Evolutionary conservation across 2,113 vertebrate genomes (phyloP), one percentile per base, ranked within the genome.

Genomic region (Nannospalax galili): DNA sequence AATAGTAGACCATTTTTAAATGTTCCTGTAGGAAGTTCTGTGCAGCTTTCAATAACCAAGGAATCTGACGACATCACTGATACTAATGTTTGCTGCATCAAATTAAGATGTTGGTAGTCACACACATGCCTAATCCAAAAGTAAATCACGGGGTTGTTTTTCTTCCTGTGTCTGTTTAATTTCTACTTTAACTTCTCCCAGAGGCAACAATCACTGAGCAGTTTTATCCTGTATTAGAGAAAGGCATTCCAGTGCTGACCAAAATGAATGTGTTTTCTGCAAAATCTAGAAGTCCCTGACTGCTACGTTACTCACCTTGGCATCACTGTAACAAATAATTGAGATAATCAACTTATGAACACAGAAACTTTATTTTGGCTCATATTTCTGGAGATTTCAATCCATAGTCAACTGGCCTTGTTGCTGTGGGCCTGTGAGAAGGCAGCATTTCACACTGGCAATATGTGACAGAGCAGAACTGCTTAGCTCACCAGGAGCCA

Each of bases 1-100:
- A 69, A 58, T 67, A 75, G 26, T 73, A 87, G n/a, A 60, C 88
- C 86, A 52, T 56, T 48, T 85, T 89, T 64, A 35, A 89, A 16
- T 40, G 81, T 90, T 84, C 91, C 84, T 93, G 92, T 89, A 65
- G 22, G 20, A 86, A 82, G n/a, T 58, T 79, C 26, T 35, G 20
- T 70, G 60, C 91, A 37, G 16, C 74, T 92, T 94, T 93, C n/a
- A 62, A n/a, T 69, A 95, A 81, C 32, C 58, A 74, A 92, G 32
- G 32, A 92, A 88, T 22, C 6, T 15, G 32, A 58, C n/a, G 5
- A 40, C 58, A 37, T 60, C 17, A 69, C 11, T 88, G 30, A 30
- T 74, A 15, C 30, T 60, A 37, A 22, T 75, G 15, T 84, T 86
- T 48, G 8, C 52, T 45, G 19, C 45, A 64, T 37, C 4, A 84